A percentile compares a stretch with the other conserved stretches of the same genome.
These are phyloP conservation scores for Vulpes ferrilata DNA, from an alignment of 2,113 vertebrate species.

Conservation along the genomic window DNA sequence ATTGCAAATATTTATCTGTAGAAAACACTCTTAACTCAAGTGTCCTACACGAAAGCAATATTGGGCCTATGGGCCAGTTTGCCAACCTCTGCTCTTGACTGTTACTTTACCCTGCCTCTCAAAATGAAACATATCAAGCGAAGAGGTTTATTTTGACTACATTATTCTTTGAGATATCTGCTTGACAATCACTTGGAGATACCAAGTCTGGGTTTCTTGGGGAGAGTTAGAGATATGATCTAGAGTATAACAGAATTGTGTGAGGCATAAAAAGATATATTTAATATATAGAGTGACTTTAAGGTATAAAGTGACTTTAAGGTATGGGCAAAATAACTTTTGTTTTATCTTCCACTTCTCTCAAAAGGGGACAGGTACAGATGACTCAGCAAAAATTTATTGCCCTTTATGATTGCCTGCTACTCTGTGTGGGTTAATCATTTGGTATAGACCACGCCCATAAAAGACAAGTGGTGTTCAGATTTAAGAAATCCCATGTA, in stretches of 20 bases:
- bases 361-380: not conserved
- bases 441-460: not conserved
- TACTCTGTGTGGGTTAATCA: not conserved
- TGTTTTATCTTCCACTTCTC: not conserved
- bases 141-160: not conserved
- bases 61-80: accelerated
- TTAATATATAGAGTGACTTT: not conserved
- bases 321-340: not conserved
- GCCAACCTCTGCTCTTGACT: not conserved
- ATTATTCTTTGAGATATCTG: not conserved
- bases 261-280: not conserved
- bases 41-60: not conserved
- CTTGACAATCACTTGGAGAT: not conserved
- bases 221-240: not conserved
- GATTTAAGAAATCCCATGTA: not conserved
- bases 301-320: not conserved
- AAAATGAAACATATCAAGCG: not conserved
- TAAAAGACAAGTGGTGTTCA: not conserved
- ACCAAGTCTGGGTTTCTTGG: not conserved
- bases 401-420: not conserved
- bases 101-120: not conserved
- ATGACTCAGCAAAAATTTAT: not conserved
- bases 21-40: not conserved
- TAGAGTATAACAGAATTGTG: not conserved
- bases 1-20: not conserved